Evolutionary conservation across 1,140 invertebrate species (phyloP).

Genomic region (Pogonomyrmex barbatus): DNA sequence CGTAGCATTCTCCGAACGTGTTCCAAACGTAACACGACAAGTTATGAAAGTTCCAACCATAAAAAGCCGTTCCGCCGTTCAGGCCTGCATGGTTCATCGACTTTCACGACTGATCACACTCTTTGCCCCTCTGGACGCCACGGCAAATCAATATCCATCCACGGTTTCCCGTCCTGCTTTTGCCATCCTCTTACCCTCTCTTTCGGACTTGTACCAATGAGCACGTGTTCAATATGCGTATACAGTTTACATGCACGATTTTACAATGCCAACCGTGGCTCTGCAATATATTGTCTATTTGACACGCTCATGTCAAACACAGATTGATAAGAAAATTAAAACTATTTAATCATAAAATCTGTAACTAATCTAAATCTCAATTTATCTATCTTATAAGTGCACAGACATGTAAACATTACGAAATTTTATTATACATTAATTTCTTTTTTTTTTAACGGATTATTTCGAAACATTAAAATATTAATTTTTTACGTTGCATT

Average conservation of each 20-base stretch:
- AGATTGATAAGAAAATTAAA: not conserved
- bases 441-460: not conserved
- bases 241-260: constrained; percentile 23
- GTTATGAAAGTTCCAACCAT: constrained; percentile 47
- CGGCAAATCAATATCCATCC: constrained; percentile 66
- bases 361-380: not conserved
- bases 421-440: constrained; percentile 3
- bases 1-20: not conserved
- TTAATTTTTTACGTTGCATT: not conserved
- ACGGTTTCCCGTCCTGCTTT: constrained; percentile 41
- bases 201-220: not conserved
- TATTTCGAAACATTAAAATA: constrained; percentile 19
- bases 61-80: constrained; percentile 47
- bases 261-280: not conserved
- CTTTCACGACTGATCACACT: constrained; percentile 70
- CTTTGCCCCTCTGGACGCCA: constrained; percentile 54
- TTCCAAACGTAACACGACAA: constrained; percentile 32
- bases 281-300: not conserved
- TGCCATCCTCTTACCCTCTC: constrained; percentile 19
- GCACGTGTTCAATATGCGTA: not conserved
- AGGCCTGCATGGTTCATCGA: constrained; percentile 61
- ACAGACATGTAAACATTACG: not conserved
- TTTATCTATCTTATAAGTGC: not conserved
- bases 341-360: not conserved
- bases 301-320: no score